Percentiles rank a stretch among this genome's conserved stretches.
These are phyloP conservation scores for Enteromius anoplus DNA, from an alignment of 2,797 vertebrate genomes.

Conservation along the genomic window DNA sequence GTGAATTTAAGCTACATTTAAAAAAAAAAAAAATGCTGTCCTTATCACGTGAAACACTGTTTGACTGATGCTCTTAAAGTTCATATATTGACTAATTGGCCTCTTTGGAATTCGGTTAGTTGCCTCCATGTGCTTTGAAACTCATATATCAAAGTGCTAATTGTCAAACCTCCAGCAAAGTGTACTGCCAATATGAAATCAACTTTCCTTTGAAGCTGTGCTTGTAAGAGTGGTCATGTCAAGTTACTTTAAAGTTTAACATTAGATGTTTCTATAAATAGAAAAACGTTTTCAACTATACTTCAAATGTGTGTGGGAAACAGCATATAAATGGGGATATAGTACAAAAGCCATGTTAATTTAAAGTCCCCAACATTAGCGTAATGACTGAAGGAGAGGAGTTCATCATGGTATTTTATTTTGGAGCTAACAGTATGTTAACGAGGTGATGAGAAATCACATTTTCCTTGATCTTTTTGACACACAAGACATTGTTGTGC, in stretches of 20 bases:
- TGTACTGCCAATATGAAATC: constrained; percentile 23
- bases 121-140: constrained; percentile 40
- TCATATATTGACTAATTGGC: constrained; percentile 31
- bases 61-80: constrained; percentile 5
- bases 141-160: constrained; percentile 46
- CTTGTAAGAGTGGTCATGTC: constrained; percentile 24
- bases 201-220: constrained; percentile 12
- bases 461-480: not conserved
- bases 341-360: not conserved
- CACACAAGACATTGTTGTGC: not conserved
- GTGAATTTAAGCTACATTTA: not conserved
- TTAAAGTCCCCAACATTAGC: not conserved
- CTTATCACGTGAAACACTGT: constrained; percentile 15
- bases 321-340: not conserved
- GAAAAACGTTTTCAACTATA: not conserved
- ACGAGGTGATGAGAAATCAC: not conserved
- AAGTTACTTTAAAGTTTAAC: constrained; percentile 17
- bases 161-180: constrained; percentile 22
- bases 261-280: not conserved
- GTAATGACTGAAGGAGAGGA: not conserved
- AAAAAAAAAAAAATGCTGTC: not conserved
- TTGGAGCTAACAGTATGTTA: not conserved
- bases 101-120: constrained; percentile 39
- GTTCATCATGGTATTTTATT: not conserved
- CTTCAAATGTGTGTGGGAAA: not conserved